phyloP scores from a whole-genome alignment of 2,797 vertebrate genomes.

The Lepus oiostolus region DNA sequence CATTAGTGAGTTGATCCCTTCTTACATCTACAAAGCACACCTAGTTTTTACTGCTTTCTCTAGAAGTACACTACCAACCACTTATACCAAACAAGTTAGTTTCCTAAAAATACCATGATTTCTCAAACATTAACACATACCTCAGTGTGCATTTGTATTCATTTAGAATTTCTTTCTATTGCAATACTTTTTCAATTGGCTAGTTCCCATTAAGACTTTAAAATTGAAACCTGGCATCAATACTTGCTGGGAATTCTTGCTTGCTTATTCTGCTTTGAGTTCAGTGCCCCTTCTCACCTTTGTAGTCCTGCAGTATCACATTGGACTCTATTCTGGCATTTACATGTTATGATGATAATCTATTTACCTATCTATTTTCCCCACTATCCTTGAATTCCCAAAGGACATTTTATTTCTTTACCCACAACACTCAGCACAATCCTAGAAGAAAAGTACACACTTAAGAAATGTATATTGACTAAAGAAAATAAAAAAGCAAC shows the following conservation, averaged over 20 bases:
- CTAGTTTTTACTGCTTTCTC: constrained; percentile 5
- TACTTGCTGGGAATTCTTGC: not conserved
- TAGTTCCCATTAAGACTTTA: not conserved
- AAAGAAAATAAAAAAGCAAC: constrained; percentile 51
- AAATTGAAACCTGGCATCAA: not conserved
- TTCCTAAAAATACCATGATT: not conserved
- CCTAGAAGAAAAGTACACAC: not conserved
- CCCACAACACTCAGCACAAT: not conserved
- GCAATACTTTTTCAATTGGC: not conserved
- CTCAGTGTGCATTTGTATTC: not conserved
- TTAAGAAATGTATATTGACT: not conserved
- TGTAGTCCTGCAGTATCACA: not conserved
- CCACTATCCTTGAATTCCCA: not conserved
- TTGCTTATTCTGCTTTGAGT: not conserved
- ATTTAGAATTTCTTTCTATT: constrained; percentile 9
- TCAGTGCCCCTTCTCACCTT: not conserved
- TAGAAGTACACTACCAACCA: not conserved
- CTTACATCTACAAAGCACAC: not conserved
- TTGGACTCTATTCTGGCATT: not conserved
- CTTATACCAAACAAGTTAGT: not conserved
- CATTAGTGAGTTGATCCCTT: not conserved
- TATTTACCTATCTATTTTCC: not conserved
- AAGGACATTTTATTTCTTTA: constrained; percentile 27
- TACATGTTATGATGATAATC: constrained; percentile 27
- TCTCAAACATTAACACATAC: not conserved